Percentiles rank a stretch among this genome's conserved stretches.
Conservation (phyloP, 2,113 vertebrate genomes). For the Passer domesticus region DNA sequence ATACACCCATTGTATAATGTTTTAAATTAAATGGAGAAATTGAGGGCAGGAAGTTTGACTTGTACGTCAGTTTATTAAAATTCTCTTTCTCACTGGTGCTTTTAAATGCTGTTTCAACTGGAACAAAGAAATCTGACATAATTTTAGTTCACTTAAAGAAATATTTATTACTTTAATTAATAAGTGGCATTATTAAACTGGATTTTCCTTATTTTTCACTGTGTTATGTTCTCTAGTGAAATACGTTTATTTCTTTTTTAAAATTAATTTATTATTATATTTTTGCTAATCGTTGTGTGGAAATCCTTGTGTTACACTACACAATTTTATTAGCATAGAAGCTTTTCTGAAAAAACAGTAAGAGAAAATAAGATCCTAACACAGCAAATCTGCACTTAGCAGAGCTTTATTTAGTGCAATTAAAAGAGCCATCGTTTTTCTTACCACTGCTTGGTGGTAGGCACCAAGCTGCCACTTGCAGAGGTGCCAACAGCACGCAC, state of each 20-base stretch:
- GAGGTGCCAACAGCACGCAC: neutral
- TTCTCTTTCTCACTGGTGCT: neutral
- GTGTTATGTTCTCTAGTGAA: neutral
- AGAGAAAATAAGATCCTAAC: neutral
- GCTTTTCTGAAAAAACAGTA: neutral
- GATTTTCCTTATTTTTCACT: neutral
- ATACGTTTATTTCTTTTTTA: neutral
- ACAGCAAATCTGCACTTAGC: neutral
- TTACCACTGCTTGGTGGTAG: neutral
- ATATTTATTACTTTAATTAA: neutral
- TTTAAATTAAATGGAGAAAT: slow-evolving; percentile 37
- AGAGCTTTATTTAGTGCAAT: neutral
- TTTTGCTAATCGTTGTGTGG: neutral
- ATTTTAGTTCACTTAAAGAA: neutral
- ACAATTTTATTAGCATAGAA: neutral
- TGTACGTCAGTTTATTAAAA: neutral
- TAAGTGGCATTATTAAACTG: neutral
- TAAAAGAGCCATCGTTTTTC: slow-evolving; percentile 31
- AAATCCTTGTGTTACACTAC: neutral
- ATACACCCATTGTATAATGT: neutral
- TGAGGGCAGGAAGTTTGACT: neutral
- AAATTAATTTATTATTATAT: neutral
- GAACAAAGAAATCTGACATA: neutral
- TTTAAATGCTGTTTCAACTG: neutral
- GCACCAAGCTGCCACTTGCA: slow-evolving; percentile 8